Evolutionary conservation across 2,797 vertebrate genomes (phyloP).

Genomic region (Heteromormyrus szaboi): DNA sequence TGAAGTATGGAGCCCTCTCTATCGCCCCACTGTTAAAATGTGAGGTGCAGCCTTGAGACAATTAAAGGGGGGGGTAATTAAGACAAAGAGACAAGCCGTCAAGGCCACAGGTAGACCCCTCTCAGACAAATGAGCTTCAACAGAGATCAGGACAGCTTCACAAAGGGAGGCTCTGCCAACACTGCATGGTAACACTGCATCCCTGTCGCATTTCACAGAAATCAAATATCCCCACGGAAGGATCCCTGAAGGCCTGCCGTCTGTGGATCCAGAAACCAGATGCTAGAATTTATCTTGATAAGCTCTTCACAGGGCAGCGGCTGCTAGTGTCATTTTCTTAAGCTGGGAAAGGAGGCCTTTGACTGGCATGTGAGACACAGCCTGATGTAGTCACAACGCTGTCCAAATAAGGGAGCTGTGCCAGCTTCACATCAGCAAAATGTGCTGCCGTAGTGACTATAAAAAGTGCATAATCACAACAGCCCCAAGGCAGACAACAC

Average conservation of each 20-base stretch:
- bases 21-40: conserved; percentile 8
- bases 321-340: not conserved
- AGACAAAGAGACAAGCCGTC: not conserved
- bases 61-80: not conserved
- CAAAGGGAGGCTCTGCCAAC: conserved; percentile 14
- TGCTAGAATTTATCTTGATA: not conserved
- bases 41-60: conserved; percentile 9
- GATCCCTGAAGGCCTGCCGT: not conserved
- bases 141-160: conserved; percentile 22
- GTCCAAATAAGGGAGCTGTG: not conserved
- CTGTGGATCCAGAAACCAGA: not conserved
- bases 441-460: not conserved
- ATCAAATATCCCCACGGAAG: not conserved
- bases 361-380: not conserved
- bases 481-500: not conserved
- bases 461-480: not conserved
- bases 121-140: conserved; percentile 17
- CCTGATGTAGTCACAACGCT: not conserved
- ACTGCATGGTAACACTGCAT: not conserved
- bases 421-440: not conserved
- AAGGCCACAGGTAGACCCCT: not conserved
- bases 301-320: not conserved
- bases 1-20: not conserved
- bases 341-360: not conserved
- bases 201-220: not conserved